phyloP scores from a whole-genome alignment of 37 sponge, comb jelly and placozoan species.

The Halichondria panicea region DNA sequence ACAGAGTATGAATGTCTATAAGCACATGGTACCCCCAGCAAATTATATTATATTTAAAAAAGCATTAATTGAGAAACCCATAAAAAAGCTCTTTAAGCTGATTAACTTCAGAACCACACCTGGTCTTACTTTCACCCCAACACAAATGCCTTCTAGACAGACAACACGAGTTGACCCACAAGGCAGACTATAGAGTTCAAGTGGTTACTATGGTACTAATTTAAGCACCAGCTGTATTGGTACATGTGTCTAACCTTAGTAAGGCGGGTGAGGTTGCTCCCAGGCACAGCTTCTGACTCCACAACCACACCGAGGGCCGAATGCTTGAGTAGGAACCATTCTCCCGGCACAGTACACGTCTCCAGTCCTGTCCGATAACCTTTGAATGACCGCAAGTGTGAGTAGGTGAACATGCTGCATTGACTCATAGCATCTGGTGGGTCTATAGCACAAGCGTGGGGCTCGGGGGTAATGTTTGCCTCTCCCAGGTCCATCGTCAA shows the following conservation, averaged over 20 bases:
- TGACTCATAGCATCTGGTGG: neutral
- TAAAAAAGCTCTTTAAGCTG: no score
- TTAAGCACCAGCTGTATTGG: no score
- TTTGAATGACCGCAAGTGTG: constrained; percentile 52
- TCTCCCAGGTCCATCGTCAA: neutral
- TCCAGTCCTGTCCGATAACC: constrained; percentile 1
- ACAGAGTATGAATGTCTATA: no score
- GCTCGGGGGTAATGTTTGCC: neutral
- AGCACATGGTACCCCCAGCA: no score
- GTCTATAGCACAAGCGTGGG: neutral
- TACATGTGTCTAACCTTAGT: constrained; percentile 58
- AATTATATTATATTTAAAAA: no score
- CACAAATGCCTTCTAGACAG: no score
- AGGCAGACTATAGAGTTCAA: no score
- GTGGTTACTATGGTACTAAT: no score
- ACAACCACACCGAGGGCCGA: constrained; percentile 30
- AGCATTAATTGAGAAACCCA: no score
- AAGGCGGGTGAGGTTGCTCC: constrained; percentile 25
- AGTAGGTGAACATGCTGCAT: constrained; percentile 58
- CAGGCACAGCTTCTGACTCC: constrained; percentile 6
- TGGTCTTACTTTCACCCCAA: no score
- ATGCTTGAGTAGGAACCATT: constrained; percentile 63
- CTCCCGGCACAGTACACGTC: constrained; percentile 53
- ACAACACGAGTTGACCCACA: no score
- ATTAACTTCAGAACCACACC: no score